Conservation (phyloP, 2,888 invertebrate species). For the Drosophila picticornis region DNA sequence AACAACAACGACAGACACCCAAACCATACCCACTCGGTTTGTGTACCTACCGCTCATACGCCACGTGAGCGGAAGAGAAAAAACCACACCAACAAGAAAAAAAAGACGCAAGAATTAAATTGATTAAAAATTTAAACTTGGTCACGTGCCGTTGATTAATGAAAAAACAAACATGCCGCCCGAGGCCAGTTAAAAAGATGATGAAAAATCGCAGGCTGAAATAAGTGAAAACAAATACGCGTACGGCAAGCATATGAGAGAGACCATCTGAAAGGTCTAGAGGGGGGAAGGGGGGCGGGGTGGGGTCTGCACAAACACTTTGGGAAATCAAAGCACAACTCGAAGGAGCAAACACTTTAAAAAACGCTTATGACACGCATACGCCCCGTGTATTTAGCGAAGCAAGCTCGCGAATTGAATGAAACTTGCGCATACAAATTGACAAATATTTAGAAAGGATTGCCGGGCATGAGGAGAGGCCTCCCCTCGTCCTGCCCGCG, state of each 20-base stretch:
- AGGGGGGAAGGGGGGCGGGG: neutral
- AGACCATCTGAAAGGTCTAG: no score
- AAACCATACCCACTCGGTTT: slow-evolving; percentile 15
- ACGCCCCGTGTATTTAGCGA: slow-evolving; percentile 59
- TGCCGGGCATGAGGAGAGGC: slow-evolving; percentile 35
- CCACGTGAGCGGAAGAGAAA: slow-evolving; percentile 45
- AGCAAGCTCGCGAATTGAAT: slow-evolving; percentile 61
- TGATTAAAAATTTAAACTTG: slow-evolving; percentile 75
- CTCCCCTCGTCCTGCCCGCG: slow-evolving; percentile 21
- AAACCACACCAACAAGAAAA: neutral
- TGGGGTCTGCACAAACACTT: slow-evolving; percentile 21
- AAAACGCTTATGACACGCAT: slow-evolving; percentile 80
- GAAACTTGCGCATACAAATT: slow-evolving; percentile 83
- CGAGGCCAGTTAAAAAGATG: slow-evolving; percentile 35
- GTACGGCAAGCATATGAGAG: slow-evolving; percentile 4
- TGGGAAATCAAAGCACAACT: slow-evolving; percentile 66
- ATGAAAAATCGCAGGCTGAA: slow-evolving; percentile 69
- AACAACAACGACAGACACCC: neutral
- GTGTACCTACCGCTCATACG: slow-evolving; percentile 66
- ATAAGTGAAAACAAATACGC: slow-evolving; percentile 63
- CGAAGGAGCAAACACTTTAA: slow-evolving; percentile 74
- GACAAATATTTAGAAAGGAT: slow-evolving; percentile 84
- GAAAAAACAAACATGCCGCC: slow-evolving; percentile 36
- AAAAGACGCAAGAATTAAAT: slow-evolving; percentile 35
- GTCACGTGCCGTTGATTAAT: slow-evolving; percentile 81